Evolutionary conservation across 2,113 vertebrate genomes (phyloP).

Genomic region (Natator depressus): DNA sequence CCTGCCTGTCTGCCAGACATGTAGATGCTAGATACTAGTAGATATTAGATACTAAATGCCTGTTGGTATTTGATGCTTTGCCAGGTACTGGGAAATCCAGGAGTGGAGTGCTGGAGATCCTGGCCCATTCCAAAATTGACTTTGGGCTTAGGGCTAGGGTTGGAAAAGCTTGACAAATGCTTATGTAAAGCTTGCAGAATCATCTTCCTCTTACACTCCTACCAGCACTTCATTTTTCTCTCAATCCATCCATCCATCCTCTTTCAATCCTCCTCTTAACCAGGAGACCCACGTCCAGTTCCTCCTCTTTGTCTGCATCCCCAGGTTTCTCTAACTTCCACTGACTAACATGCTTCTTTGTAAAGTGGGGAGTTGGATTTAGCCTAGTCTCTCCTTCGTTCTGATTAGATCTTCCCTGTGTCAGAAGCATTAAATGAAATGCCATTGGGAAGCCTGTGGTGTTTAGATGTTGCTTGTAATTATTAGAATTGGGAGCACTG

Average conservation of each 20-base stretch:
- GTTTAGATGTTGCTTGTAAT: too few species aligned
- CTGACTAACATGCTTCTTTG: neutral
- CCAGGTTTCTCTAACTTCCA: neutral
- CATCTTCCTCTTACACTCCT: conserved; percentile 29
- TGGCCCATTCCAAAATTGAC: conserved; percentile 11
- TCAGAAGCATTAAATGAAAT: neutral
- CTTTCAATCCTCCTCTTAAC: neutral
- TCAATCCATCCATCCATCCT: neutral
- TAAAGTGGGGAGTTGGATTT: neutral
- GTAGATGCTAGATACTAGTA: conserved; percentile 71
- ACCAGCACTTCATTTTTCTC: neutral
- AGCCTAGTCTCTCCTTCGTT: neutral
- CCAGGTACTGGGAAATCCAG: conserved; percentile 63
- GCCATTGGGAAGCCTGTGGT: neutral
- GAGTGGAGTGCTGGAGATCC: conserved; percentile 4
- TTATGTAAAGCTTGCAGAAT: conserved; percentile 27
- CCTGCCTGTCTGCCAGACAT: conserved; percentile 67
- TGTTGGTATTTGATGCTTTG: conserved; percentile 48
- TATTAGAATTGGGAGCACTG: too few species aligned
- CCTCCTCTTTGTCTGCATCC: neutral
- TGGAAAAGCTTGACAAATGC: conserved; percentile 36
- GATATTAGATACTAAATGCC: conserved; percentile 59
- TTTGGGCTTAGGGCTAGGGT: conserved; percentile 5
- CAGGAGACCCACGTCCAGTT: neutral
- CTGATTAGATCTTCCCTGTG: neutral